These are phyloP conservation scores for Fragum whitleyi DNA, from an alignment of 2,888 invertebrate species.

Conservation along the genomic window DNA sequence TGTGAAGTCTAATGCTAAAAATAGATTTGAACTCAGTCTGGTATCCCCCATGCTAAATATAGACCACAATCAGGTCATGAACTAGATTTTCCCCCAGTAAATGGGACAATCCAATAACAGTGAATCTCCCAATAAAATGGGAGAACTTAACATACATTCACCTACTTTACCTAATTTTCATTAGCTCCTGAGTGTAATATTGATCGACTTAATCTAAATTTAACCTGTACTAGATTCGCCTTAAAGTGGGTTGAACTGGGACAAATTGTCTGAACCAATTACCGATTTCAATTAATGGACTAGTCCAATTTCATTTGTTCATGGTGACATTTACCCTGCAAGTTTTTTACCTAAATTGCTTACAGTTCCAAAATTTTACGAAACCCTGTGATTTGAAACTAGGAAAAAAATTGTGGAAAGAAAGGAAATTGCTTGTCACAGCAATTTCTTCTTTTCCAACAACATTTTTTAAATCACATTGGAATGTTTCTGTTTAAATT, in stretches of 20 bases:
- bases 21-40: background rate
- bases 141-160: background rate
- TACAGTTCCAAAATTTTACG: too few relatives aligned
- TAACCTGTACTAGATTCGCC: too few relatives aligned
- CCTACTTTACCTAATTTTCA: background rate
- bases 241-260: too few relatives aligned
- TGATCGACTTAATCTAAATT: background rate
- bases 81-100: background rate
- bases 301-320: too few relatives aligned
- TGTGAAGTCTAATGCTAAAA: background rate
- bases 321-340: too few relatives aligned
- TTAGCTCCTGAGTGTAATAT: background rate
- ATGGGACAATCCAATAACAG: background rate
- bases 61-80: background rate
- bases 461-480: background rate
- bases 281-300: too few relatives aligned
- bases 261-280: too few relatives aligned
- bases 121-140: background rate
- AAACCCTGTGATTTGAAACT: too few relatives aligned
- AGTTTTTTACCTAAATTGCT: too few relatives aligned
- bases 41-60: background rate
- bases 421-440: background rate
- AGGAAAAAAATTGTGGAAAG: background rate
- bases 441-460: conserved; percentile 1
- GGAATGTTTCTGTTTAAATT: too few relatives aligned